Conservation (phyloP, 1,140 invertebrate species). For the Thaumetopoea pityocampa region DNA sequence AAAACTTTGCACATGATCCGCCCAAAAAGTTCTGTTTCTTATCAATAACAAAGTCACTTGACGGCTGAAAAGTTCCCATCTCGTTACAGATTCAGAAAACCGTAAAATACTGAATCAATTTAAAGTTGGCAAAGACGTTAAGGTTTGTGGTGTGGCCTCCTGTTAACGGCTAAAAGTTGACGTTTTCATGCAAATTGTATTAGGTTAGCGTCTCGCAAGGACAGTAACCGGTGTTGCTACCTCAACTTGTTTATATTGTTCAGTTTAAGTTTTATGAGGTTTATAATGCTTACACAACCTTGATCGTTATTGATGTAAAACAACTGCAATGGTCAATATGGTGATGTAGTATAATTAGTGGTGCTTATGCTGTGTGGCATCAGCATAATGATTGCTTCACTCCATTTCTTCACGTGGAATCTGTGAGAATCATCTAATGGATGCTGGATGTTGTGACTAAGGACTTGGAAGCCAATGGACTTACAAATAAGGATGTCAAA, state of each 20-base stretch:
- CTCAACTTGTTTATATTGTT: conserved; percentile 10
- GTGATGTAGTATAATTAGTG: no score
- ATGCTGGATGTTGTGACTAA: no score
- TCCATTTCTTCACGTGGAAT: no score
- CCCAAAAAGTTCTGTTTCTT: no score
- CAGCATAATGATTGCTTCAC: no score
- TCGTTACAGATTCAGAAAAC: conserved; percentile 4
- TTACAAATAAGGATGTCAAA: no score
- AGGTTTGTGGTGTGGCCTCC: conserved; percentile 9
- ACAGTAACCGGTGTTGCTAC: conserved; percentile 6
- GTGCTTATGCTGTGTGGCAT: no score
- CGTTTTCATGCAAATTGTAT: conserved; percentile 16
- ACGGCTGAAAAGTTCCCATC: background rate
- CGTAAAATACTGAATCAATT: conserved; percentile 18
- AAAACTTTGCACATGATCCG: no score
- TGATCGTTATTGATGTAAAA: conserved; percentile 1
- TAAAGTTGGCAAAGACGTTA: conserved; percentile 17
- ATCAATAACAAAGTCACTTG: background rate
- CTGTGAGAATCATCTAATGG: no score
- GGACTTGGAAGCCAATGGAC: no score
- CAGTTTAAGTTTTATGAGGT: conserved; percentile 11
- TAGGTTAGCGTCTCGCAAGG: conserved; percentile 12
- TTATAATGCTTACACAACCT: conserved; percentile 8
- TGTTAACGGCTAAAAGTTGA: conserved; percentile 14
- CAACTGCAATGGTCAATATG: background rate